Conservation (phyloP, 2,113 vertebrate genomes). For the Ptyas mucosa region DNA sequence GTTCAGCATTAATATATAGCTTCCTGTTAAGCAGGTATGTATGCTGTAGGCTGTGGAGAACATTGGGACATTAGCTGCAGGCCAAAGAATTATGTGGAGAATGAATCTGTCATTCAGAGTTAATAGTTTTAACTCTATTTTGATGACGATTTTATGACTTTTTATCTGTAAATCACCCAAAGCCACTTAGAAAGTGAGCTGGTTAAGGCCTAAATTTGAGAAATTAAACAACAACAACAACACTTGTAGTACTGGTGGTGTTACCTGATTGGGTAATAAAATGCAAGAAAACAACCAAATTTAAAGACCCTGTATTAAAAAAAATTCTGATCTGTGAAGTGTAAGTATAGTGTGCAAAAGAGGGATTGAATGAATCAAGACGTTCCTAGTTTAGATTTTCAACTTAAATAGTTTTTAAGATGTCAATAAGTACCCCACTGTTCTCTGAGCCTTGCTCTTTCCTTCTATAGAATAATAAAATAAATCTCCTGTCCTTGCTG, state of each 20-base stretch:
- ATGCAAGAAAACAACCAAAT: background rate
- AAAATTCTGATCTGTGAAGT: background rate
- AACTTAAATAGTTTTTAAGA: background rate
- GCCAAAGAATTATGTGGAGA: background rate
- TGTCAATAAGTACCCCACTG: background rate
- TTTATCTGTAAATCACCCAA: background rate
- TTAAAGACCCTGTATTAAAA: background rate
- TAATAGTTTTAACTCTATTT: background rate
- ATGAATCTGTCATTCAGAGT: background rate
- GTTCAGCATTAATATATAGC: constrained; percentile 17
- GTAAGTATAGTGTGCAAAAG: background rate
- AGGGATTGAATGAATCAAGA: background rate
- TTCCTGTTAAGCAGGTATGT: background rate
- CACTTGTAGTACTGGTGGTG: background rate
- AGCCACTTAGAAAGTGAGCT: background rate
- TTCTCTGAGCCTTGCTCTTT: background rate
- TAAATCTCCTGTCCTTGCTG: background rate
- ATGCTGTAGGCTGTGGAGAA: constrained; percentile 5
- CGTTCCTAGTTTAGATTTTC: background rate
- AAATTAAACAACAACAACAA: background rate
- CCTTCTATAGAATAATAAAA: background rate
- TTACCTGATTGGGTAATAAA: background rate
- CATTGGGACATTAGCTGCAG: background rate
- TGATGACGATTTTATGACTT: background rate
- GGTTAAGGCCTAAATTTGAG: background rate